Percentiles rank a stretch among this genome's conserved stretches.
Evolutionary conservation across 2,888 invertebrate species (phyloP).

Genomic region (Plebejus anna): DNA sequence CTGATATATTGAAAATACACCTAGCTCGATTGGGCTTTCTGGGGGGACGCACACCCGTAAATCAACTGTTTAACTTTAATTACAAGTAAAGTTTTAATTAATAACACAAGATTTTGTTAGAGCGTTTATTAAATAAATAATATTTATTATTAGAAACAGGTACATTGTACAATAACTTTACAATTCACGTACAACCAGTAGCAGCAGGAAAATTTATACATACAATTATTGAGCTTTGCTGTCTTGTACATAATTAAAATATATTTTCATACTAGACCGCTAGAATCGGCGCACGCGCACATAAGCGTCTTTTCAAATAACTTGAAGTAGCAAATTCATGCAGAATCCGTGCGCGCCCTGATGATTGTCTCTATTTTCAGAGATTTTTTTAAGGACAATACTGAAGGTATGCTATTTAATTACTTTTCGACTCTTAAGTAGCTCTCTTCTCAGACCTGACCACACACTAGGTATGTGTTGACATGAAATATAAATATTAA

Average conservation of each 20-base stretch:
- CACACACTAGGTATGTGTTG: not conserved
- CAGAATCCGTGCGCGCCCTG: no score
- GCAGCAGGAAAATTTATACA: not conserved
- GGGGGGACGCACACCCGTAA: no score
- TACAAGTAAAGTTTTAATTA: not conserved
- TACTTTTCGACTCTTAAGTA: not conserved
- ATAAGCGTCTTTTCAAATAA: not conserved
- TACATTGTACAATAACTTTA: conserved; percentile 15
- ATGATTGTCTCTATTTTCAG: no score
- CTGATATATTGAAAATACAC: no score
- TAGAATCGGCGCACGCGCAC: no score
- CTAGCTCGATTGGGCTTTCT: no score
- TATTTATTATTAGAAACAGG: conserved; percentile 6
- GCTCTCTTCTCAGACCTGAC: not conserved
- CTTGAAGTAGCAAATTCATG: no score
- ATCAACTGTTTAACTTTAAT: not conserved
- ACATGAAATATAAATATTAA: conserved; percentile 6
- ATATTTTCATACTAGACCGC: no score
- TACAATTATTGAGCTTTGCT: not conserved
- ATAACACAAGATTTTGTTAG: not conserved
- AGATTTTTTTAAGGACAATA: no score
- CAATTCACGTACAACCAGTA: not conserved
- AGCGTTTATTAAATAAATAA: conserved; percentile 11
- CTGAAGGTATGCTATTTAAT: no score
- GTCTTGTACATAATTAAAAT: no score